A percentile compares a stretch with the other conserved stretches of the same genome.
phyloP scores from a whole-genome alignment of 1,140 invertebrate species.

The Carcinoscorpius rotundicauda region DNA sequence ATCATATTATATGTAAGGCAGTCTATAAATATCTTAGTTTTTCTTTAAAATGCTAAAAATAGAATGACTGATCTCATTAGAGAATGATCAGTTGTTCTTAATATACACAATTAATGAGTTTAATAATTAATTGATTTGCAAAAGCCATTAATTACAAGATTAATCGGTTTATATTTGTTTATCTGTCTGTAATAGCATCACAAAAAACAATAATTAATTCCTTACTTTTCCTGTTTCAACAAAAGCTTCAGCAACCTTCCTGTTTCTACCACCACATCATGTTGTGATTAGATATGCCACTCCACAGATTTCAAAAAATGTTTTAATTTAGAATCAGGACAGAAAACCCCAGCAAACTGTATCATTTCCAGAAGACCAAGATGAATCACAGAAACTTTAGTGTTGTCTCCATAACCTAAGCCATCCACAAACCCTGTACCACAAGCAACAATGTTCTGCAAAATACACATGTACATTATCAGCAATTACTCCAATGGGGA shows the following conservation, averaged over 20 bases:
- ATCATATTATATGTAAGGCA: too few species aligned
- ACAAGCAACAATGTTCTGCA: constrained; percentile 93
- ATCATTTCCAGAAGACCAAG: constrained; percentile 97
- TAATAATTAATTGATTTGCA: too few species aligned
- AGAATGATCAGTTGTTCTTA: too few species aligned
- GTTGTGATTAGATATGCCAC: constrained; percentile 98
- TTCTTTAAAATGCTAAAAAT: too few species aligned
- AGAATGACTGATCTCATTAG: too few species aligned
- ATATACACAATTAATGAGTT: too few species aligned
- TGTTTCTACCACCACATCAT: constrained; percentile 94
- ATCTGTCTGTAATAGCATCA: too few species aligned
- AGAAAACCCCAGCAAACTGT: constrained; percentile 81
- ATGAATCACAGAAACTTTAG: constrained; percentile 95
- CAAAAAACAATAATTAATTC: too few species aligned
- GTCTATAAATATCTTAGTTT: too few species aligned
- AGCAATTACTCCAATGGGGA: too few species aligned
- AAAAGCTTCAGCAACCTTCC: constrained; percentile 91
- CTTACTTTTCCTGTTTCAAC: constrained; percentile 76
- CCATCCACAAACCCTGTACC: constrained; percentile 97
- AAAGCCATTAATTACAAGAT: too few species aligned
- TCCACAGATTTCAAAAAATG: constrained; percentile 98
- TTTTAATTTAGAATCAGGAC: constrained; percentile 60
- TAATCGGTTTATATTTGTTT: too few species aligned
- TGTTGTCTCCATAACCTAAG: constrained; percentile 88
- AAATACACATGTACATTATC: constrained; percentile 24